phyloP scores from a whole-genome alignment of 2,888 invertebrate genomes.

The Troglohyphantes excavatus region DNA sequence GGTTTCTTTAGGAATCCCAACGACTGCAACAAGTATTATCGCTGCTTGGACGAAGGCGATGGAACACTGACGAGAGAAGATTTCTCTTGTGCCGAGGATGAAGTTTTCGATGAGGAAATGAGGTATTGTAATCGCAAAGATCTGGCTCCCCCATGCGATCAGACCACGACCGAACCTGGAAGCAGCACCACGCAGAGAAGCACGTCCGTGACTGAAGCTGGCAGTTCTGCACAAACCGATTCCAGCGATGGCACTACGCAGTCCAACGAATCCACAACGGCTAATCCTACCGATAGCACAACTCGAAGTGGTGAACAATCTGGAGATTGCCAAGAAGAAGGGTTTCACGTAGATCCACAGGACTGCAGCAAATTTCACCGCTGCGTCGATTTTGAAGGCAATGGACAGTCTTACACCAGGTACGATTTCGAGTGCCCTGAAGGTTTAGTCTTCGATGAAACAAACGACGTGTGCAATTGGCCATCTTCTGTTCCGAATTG shows the following conservation, averaged over 20 bases:
- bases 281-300: not conserved
- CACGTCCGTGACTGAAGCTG: not conserved
- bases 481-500: slow-evolving; percentile 79
- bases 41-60: slow-evolving; percentile 78
- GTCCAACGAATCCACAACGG: slow-evolving; percentile 17
- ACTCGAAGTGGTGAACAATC: not conserved
- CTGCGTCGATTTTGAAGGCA: slow-evolving; percentile 78
- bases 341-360: slow-evolving; percentile 79
- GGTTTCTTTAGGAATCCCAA: slow-evolving; percentile 80
- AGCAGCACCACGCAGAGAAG: not conserved
- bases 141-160: slow-evolving; percentile 59
- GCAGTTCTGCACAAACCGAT: not conserved
- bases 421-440: slow-evolving; percentile 80
- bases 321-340: slow-evolving; percentile 75
- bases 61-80: slow-evolving; percentile 60
- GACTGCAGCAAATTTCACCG: slow-evolving; percentile 80
- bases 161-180: not conserved
- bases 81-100: slow-evolving; percentile 64
- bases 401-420: slow-evolving; percentile 61
- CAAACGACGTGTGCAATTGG: slow-evolving; percentile 80
- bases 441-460: slow-evolving; percentile 80
- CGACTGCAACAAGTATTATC: slow-evolving; percentile 79
- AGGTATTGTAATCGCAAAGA: slow-evolving; percentile 59
- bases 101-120: slow-evolving; percentile 75
- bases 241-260: slow-evolving; percentile 12